These are phyloP conservation scores for Anoura caudifer DNA, from an alignment of 2,113 vertebrate genomes.

Conservation along the genomic window DNA sequence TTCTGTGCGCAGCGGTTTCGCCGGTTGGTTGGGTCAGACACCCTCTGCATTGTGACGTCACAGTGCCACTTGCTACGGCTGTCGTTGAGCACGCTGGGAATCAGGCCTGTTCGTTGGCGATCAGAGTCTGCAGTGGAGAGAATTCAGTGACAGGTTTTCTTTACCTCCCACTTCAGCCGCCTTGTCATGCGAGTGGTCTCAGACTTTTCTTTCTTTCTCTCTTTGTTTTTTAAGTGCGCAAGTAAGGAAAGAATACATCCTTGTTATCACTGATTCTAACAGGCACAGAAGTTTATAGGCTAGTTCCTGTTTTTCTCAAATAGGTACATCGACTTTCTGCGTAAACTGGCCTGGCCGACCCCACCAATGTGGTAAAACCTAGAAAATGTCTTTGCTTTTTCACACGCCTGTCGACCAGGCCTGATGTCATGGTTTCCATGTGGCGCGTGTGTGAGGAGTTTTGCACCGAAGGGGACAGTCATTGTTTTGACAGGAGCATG, in stretches of 20 bases:
- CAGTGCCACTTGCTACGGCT: background rate
- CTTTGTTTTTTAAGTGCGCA: background rate
- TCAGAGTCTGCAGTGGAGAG: background rate
- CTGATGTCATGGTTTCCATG: background rate
- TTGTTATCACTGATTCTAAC: background rate
- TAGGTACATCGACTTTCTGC: background rate
- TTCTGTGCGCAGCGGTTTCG: rapidly evolving
- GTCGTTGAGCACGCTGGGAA: background rate
- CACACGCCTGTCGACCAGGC: background rate
- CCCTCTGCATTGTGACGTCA: background rate
- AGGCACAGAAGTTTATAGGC: background rate
- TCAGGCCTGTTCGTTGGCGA: background rate
- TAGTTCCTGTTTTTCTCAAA: background rate
- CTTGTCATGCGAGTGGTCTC: background rate
- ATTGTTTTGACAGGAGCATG: background rate
- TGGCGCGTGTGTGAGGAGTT: background rate
- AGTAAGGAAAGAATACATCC: background rate
- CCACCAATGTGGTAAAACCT: rapidly evolving
- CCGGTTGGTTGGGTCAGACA: background rate
- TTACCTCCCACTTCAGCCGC: too few species aligned
- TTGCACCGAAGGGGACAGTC: background rate
- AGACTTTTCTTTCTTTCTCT: background rate
- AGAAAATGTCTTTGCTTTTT: background rate
- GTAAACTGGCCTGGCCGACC: background rate
- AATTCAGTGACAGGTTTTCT: background rate